Evolutionary conservation across 2,113 vertebrate species (phyloP), one percentile per base, ranked within the genome.

Genomic region (Raja brachyura): DNA sequence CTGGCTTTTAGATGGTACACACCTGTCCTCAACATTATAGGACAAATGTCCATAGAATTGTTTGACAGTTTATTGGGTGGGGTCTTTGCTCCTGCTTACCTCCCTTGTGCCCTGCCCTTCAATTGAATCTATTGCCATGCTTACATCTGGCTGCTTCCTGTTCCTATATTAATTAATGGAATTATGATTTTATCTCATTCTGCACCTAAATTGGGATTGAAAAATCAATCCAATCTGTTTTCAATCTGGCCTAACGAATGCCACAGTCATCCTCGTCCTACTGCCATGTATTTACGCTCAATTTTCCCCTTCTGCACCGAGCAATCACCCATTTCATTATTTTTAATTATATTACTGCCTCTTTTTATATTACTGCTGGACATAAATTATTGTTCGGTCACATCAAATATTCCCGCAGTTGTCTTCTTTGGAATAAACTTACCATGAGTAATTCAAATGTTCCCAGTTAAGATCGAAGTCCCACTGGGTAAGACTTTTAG

Each of bases 261-360:
- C 8, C 9, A 10, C 68, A 70, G 18, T 33, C 68, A 31, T 70
- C n/a, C 33, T 63, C 48, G 16, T 48, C 8, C 33, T 70, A 20
- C 88, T 68, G 85, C 31, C 66, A 39, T 63, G 22, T 48, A 20
- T 90, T 70, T 70, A 8, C 39, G 20, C n/a, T 70, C 33, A 9
- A 31, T 74, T 54, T 11, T 73, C 10, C 90, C 18, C 66, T 66
- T 73, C 66, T 73, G 66, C 63, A 25, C 88, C 39, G 88, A 70
- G 18, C 88, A 73, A 73, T 48, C 16, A 70, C 66, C 31, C 66
- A 92, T 92, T 92, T 92, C 48, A 92, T 73, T 92, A 73, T 92
- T 90, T 33, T 92, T 70, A 92, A 33, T 70, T 92, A 11, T 39
- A 66, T n/a, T 33, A 28, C 39, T 31, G 63, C 61, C 7, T 4